phyloP scores from a whole-genome alignment of 2,888 invertebrate species.

The Rugalucina vietnamica region DNA sequence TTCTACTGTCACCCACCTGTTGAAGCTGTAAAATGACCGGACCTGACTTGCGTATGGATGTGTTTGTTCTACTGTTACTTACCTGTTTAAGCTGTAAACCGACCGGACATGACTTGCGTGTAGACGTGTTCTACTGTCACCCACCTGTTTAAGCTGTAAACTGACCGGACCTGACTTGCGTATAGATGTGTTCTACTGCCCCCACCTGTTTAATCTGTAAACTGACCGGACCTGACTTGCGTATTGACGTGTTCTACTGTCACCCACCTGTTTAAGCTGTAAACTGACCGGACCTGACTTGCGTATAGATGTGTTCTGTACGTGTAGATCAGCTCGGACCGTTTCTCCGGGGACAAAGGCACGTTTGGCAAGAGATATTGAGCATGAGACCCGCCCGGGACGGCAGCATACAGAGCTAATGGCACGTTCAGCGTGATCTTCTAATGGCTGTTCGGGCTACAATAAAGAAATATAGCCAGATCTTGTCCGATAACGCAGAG shows the following conservation, averaged over 20 bases:
- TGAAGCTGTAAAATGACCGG: no score
- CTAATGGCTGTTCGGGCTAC: constrained; percentile 71
- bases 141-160: constrained; percentile 79
- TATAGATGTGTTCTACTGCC: constrained; percentile 75
- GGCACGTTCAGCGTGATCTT: constrained; percentile 78
- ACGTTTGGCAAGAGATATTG: constrained; percentile 76
- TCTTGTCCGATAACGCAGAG: no score
- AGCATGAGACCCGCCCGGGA: constrained; percentile 79
- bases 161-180: constrained; percentile 76
- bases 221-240: constrained; percentile 76
- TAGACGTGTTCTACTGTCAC: no score
- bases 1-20: no score
- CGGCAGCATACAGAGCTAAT: constrained; percentile 79
- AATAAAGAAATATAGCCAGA: no score
- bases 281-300: constrained; percentile 77
- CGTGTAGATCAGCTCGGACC: constrained; percentile 75
- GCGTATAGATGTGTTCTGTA: constrained; percentile 79
- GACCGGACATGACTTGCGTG: no score
- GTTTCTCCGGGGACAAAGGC: constrained; percentile 80
- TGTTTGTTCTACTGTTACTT: no score
- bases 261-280: constrained; percentile 77
- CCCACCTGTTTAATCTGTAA: constrained; percentile 78
- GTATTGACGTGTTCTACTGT: constrained; percentile 76
- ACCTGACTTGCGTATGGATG: no score
- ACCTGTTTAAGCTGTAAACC: no score